These are phyloP conservation scores for Drosophila lacertosa DNA, from an alignment of 1,140 invertebrate species.

Conservation along the genomic window DNA sequence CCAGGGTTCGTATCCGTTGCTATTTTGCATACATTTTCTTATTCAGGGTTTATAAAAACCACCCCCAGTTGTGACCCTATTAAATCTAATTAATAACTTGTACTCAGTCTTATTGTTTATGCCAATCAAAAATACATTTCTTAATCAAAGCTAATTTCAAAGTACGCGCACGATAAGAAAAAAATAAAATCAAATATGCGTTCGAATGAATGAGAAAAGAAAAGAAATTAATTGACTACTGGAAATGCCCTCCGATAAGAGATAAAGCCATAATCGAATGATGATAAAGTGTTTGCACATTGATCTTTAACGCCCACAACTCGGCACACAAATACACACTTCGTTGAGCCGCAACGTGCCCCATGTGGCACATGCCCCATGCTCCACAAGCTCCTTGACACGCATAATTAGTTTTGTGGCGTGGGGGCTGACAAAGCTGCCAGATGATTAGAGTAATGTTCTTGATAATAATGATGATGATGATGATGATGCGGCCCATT, in stretches of 20 bases:
- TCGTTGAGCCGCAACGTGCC: not conserved
- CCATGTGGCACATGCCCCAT: not conserved
- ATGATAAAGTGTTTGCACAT: constrained; percentile 3
- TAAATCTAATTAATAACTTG: no score
- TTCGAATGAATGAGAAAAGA: no score
- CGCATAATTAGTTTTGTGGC: constrained; percentile 65
- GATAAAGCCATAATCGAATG: constrained; percentile 1
- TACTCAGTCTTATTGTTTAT: no score
- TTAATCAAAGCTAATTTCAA: constrained; percentile 15
- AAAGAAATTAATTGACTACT: constrained; percentile 2
- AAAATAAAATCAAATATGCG: not conserved
- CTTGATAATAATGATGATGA: constrained; percentile 19
- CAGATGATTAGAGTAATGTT: constrained; percentile 19
- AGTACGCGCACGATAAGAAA: constrained; percentile 22
- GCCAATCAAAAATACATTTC: not conserved
- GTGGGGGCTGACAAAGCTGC: constrained; percentile 9
- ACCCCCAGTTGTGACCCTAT: no score
- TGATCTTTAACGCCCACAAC: constrained; percentile 38
- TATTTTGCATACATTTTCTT: no score
- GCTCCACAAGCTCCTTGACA: constrained; percentile 38
- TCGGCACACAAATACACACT: no score
- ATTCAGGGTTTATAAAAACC: no score
- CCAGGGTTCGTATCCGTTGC: no score
- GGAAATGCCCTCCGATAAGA: constrained; percentile 1
- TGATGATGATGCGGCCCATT: constrained; percentile 48